These are phyloP conservation scores for Melanotaenia trifasciata DNA, from an alignment of 2,797 vertebrate species.

Conservation along the genomic window DNA sequence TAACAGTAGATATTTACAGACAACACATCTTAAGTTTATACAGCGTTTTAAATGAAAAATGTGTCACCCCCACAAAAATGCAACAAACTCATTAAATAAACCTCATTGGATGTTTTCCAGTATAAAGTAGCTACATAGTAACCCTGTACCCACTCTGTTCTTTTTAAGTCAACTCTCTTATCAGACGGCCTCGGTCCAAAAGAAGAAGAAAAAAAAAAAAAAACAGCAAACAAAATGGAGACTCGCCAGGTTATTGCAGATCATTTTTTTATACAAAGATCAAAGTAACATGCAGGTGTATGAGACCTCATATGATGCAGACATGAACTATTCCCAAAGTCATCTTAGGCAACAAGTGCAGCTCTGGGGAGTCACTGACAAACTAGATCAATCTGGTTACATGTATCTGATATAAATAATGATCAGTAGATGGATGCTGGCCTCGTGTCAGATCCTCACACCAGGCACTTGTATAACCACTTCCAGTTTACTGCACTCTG, in stretches of 20 bases:
- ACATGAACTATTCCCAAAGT: slow-evolving; percentile 39
- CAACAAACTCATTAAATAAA: slow-evolving; percentile 59
- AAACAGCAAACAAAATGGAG: slow-evolving; percentile 9
- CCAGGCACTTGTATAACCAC: slow-evolving; percentile 80
- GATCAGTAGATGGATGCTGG: slow-evolving; percentile 51
- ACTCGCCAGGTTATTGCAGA: slow-evolving; percentile 25
- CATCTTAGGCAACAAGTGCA: slow-evolving; percentile 42
- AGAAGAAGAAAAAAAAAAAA: neutral
- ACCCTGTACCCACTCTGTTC: slow-evolving; percentile 34
- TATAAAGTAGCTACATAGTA: slow-evolving; percentile 63
- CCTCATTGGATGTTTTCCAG: slow-evolving; percentile 38
- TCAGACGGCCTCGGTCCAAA: slow-evolving; percentile 28
- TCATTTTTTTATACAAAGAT: slow-evolving; percentile 28
- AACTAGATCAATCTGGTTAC: slow-evolving; percentile 41
- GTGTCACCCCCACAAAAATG: slow-evolving; percentile 44
- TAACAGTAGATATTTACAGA: slow-evolving; percentile 79
- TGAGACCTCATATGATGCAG: slow-evolving; percentile 33
- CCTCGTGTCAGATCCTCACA: slow-evolving; percentile 58
- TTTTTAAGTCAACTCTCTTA: slow-evolving; percentile 9
- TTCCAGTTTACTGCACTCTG: slow-evolving; percentile 64
- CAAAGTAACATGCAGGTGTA: slow-evolving; percentile 56
- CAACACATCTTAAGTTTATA: slow-evolving; percentile 71
- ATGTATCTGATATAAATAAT: slow-evolving; percentile 40
- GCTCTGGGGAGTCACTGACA: slow-evolving; percentile 32
- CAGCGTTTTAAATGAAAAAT: slow-evolving; percentile 68